These are phyloP conservation scores for Cephalopachus bancanus DNA, from an alignment of 2,797 vertebrate genomes.

Conservation along the genomic window DNA sequence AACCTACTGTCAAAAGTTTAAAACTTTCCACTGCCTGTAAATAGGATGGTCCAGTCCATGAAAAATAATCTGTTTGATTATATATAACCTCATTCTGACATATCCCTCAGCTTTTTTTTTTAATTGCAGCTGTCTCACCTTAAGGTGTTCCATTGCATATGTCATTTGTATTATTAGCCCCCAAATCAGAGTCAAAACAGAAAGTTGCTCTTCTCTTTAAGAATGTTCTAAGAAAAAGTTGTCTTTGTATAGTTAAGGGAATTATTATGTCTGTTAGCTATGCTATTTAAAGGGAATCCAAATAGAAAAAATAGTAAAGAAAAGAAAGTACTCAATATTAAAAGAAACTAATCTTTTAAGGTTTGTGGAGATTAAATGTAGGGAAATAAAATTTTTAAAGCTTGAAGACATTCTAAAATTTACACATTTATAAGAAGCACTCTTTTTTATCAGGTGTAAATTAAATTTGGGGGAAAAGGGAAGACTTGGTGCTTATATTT, in stretches of 20 bases:
- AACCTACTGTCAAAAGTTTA: conserved; percentile 85
- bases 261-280: not conserved
- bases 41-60: conserved; percentile 68
- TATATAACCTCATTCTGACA: not conserved
- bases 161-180: not conserved
- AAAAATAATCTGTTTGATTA: conserved; percentile 78
- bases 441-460: conserved; percentile 10
- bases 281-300: conserved; percentile 25
- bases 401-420: conserved; percentile 34
- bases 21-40: conserved; percentile 86
- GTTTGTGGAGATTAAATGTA: not conserved
- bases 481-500: not conserved
- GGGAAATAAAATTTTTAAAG: conserved; percentile 44
- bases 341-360: conserved; percentile 49
- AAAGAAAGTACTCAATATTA: conserved; percentile 3
- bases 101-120: not conserved
- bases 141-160: not conserved
- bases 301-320: conserved; percentile 34
- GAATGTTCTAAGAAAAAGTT: conserved; percentile 19
- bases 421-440: conserved; percentile 19
- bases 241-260: not conserved
- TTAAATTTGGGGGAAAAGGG: conserved; percentile 19
- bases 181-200: conserved; percentile 45
- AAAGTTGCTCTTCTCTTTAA: conserved; percentile 48
- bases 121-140: conserved; percentile 59